These are phyloP conservation scores for Agriopis aurantiaria DNA, from an alignment of 2,888 invertebrate genomes.

Conservation along the genomic window DNA sequence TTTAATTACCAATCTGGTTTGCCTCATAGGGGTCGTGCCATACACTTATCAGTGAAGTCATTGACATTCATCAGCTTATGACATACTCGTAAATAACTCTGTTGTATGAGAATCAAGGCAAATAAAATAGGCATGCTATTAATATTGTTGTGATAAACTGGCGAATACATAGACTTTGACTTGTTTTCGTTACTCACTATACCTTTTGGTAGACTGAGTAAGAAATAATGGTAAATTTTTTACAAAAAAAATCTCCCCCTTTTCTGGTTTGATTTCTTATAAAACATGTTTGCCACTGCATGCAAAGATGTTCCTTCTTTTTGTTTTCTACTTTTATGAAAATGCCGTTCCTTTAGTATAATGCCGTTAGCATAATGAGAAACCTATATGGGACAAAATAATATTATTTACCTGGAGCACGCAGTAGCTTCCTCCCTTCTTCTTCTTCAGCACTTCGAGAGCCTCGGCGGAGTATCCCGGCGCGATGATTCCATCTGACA, in stretches of 20 bases:
- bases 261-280: too few species aligned
- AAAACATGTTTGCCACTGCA: too few species aligned
- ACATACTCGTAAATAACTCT: slow-evolving; percentile 8
- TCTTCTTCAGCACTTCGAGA: slow-evolving; percentile 94
- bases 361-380: too few species aligned
- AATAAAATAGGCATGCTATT: neutral
- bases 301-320: too few species aligned
- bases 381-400: too few species aligned
- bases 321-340: too few species aligned
- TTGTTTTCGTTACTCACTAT: too few species aligned
- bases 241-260: too few species aligned
- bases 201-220: too few species aligned
- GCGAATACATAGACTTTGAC: neutral
- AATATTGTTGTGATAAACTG: neutral
- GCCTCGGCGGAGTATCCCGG: slow-evolving; percentile 96
- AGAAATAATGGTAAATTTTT: too few species aligned
- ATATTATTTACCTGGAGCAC: slow-evolving; percentile 88
- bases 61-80: slow-evolving; percentile 7
- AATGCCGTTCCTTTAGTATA: too few species aligned
- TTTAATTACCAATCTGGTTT: neutral
- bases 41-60: slow-evolving; percentile 12
- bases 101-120: neutral
- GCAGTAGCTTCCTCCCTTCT: slow-evolving; percentile 97
- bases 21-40: neutral
- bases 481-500: slow-evolving; percentile 99